Conservation (phyloP, 1,140 invertebrate genomes). For the Bombus waltoni region DNA sequence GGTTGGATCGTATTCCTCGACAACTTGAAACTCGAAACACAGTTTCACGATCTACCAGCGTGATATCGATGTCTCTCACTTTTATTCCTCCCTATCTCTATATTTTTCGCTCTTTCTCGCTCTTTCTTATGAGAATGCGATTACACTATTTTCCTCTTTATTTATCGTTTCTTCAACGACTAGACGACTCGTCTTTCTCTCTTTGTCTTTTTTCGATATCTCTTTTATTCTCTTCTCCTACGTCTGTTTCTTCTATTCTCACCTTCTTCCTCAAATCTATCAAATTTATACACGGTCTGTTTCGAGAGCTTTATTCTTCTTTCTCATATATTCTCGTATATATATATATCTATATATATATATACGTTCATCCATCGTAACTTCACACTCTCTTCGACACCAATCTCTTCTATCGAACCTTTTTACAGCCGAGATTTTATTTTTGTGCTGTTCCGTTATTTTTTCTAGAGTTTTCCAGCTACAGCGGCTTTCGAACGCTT, state of each 20-base stretch:
- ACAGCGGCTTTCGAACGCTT: conserved; percentile 6
- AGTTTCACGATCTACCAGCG: conserved; percentile 35
- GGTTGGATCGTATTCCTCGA: conserved; percentile 84
- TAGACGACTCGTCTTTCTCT: neutral
- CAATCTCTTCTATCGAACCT: neutral
- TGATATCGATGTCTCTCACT: conserved; percentile 56
- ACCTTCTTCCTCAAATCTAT: neutral
- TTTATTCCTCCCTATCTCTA: conserved; percentile 37
- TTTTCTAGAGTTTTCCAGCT: conserved; percentile 6
- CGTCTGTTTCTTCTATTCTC: neutral
- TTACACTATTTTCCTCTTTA: conserved; percentile 35
- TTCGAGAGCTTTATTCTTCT: conserved; percentile 19
- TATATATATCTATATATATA: neutral
- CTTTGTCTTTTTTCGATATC: neutral
- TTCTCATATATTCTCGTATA: neutral
- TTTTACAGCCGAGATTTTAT: conserved; percentile 2
- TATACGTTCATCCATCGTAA: neutral
- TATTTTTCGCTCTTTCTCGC: conserved; percentile 34
- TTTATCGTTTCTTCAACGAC: neutral
- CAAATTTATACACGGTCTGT: neutral
- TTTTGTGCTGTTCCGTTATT: neutral
- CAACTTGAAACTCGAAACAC: conserved; percentile 5
- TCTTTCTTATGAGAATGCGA: conserved; percentile 1
- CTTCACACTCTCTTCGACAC: conserved; percentile 5
- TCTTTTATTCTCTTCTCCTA: neutral